phyloP scores from a whole-genome alignment of 2,797 vertebrate species.

The Chrosomus eos region DNA sequence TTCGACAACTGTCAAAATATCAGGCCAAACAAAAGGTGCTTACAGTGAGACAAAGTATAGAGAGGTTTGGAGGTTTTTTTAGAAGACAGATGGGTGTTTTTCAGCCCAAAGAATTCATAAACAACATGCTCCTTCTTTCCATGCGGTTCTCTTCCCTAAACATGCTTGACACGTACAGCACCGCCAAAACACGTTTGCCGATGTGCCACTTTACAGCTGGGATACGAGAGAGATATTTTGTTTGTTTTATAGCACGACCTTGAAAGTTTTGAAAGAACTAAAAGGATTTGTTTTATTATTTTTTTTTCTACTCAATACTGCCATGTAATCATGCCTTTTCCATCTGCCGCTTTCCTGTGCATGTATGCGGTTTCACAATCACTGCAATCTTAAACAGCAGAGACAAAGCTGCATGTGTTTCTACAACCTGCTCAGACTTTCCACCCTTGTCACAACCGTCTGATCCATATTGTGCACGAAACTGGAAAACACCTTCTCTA shows the following conservation, averaged over 20 bases:
- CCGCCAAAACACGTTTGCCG: neutral
- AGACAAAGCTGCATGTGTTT: constrained; percentile 7
- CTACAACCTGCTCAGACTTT: constrained; percentile 9
- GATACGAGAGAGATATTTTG: neutral
- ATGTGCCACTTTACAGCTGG: constrained; percentile 19
- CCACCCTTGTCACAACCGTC: neutral
- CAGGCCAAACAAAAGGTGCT: constrained; percentile 12
- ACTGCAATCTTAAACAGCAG: neutral
- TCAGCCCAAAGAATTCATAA: constrained; percentile 13
- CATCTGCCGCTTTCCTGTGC: constrained; percentile 2
- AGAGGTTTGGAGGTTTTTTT: neutral
- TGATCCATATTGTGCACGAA: neutral
- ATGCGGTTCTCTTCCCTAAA: constrained; percentile 1
- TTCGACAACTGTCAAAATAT: constrained; percentile 15
- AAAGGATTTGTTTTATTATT: neutral
- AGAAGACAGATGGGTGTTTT: constrained; percentile 7
- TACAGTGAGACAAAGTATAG: neutral
- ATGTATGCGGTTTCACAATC: neutral
- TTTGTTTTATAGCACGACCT: constrained; percentile 6
- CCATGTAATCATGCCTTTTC: neutral
- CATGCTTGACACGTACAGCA: constrained; percentile 13
- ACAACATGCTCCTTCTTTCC: neutral
- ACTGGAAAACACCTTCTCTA: neutral
- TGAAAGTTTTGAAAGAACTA: constrained; percentile 20
- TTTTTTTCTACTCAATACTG: neutral